Evolutionary conservation across 35 echinoderm and acorn worm genomes (phyloP), one percentile per base, ranked within the genome.

Genomic region (Hemicentrotus pulcherrimus): DNA sequence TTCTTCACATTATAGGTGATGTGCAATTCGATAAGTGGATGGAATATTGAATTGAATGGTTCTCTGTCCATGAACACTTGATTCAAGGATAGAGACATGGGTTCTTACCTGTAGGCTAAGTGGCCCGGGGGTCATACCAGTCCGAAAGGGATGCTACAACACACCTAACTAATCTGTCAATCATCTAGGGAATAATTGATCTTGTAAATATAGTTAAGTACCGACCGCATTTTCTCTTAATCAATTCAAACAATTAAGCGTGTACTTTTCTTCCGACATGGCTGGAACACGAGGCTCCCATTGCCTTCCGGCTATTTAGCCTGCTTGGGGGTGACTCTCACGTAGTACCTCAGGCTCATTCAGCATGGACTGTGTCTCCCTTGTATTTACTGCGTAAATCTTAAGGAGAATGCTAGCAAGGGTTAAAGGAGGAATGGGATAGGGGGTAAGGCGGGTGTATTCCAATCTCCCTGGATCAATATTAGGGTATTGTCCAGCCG

Each of bases 161-260:
- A 93, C 46, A 50, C 48, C 91, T 93, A 48, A 22, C 91, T 93
- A 58, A 93, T 58, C 46, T 93, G 91, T 93, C 91, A 93, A 93
- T 93, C 91, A 93, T 93, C 46, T 58, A 47, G 91, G 91, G 91
- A 31, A 58, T 58, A 93, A 58, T 93, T 93, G 91, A 93, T 93
- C 91, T 58, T 58, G 46, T 93, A 93, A 93, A 93, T 58, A 93
- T 14, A 50, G 48, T 58, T 31, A 93, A 58, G 91, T 93, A 93
- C 30, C 46, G 48, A 93, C 91, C 46, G 46, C 48, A 31, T 18
- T 93, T 30, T 50, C 32, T 58, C 10, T 93, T 93, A 93, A 93
- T 93, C 91, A 93, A 93, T 93, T 58, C 91, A 93, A 93, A 93
- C 91, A 93, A 93, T 93, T 93, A 93, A 93, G 46, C 91, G 48